These are phyloP conservation scores for Anorthoa munda DNA, from an alignment of 2,888 invertebrate genomes.

Conservation along the genomic window DNA sequence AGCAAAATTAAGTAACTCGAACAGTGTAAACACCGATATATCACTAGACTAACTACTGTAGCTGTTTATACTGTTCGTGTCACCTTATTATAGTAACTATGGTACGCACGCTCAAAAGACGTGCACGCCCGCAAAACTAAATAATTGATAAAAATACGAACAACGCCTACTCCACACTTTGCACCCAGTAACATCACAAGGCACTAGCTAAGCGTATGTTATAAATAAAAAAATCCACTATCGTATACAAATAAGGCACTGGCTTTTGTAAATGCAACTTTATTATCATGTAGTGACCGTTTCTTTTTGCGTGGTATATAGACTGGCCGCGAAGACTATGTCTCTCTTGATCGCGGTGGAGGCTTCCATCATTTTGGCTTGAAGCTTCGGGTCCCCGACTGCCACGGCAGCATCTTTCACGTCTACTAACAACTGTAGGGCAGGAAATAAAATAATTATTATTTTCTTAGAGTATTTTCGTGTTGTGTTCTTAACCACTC, in stretches of 20 bases:
- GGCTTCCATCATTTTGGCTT: slow-evolving; percentile 98
- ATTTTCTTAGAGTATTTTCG: no score
- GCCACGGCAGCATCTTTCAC: slow-evolving; percentile 98
- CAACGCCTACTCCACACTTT: not conserved
- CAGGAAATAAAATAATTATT: not conserved
- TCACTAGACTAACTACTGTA: not conserved
- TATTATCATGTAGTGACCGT: slow-evolving; percentile 67
- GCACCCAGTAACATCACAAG: slow-evolving; percentile 8
- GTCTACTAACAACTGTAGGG: slow-evolving; percentile 90
- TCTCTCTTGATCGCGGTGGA: slow-evolving; percentile 98
- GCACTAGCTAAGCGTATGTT: slow-evolving; percentile 33
- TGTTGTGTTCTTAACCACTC: no score
- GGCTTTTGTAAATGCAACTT: slow-evolving; percentile 17
- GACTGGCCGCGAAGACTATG: slow-evolving; percentile 99
- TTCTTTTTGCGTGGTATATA: slow-evolving; percentile 94
- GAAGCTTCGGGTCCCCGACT: slow-evolving; percentile 97
- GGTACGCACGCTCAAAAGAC: not conserved
- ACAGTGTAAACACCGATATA: slow-evolving; percentile 4
- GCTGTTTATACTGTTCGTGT: slow-evolving; percentile 16
- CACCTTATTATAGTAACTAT: not conserved
- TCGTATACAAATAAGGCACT: slow-evolving; percentile 30
- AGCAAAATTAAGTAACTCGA: slow-evolving; percentile 2
- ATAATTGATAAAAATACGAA: slow-evolving; percentile 20
- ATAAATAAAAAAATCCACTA: slow-evolving; percentile 14
- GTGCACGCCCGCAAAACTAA: not conserved